A percentile compares a stretch with the other conserved stretches of the same genome.
phyloP scores from a whole-genome alignment of 2,113 vertebrate species.

The Rhinoderma darwinii region DNA sequence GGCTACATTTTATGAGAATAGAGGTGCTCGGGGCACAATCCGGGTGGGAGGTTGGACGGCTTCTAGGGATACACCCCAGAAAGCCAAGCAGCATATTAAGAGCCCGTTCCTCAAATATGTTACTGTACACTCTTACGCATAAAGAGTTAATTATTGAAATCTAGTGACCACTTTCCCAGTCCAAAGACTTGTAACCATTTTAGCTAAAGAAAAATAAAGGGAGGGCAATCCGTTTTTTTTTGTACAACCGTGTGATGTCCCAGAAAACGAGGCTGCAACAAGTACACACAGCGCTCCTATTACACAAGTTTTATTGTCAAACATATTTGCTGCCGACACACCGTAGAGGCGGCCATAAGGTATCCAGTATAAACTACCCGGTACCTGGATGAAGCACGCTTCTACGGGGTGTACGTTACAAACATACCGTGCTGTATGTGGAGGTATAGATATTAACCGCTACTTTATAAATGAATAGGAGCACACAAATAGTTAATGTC shows the following conservation, averaged over 20 bases:
- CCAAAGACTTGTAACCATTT: slow-evolving; percentile 40
- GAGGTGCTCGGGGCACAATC: slow-evolving; percentile 57
- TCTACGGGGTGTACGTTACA: background rate
- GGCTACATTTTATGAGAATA: slow-evolving; percentile 59
- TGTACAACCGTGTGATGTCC: background rate
- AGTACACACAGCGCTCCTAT: background rate
- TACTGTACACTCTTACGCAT: slow-evolving; percentile 24
- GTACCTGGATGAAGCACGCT: background rate
- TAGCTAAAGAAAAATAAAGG: background rate
- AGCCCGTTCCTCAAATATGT: slow-evolving; percentile 43
- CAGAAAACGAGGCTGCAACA: background rate
- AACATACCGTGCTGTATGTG: background rate
- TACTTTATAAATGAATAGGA: background rate
- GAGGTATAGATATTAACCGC: background rate
- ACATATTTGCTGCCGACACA: background rate
- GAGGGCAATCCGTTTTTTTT: background rate
- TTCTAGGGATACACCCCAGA: slow-evolving; percentile 23
- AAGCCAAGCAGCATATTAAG: slow-evolving; percentile 55
- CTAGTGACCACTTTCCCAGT: slow-evolving; percentile 50
- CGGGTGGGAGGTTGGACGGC: slow-evolving; percentile 42
- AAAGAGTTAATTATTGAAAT: slow-evolving; percentile 55
- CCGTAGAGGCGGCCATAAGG: background rate
- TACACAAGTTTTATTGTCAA: background rate
- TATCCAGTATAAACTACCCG: background rate
- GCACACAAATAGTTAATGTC: background rate